Conservation (phyloP, 2,113 vertebrate genomes). For the Zootoca vivipara region DNA sequence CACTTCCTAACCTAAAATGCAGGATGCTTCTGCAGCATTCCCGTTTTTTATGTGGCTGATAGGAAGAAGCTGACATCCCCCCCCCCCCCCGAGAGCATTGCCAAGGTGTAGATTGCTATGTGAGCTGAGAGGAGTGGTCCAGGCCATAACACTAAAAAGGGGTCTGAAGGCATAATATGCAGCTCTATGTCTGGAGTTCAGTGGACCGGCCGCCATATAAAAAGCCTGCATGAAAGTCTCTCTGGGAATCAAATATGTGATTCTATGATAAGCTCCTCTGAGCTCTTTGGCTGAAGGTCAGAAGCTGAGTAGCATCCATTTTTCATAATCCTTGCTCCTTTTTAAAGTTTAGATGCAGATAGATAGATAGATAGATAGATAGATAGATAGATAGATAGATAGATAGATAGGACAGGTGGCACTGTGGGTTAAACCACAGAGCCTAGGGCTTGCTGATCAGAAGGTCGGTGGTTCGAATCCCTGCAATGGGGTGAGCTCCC, state of each 20-base stretch:
- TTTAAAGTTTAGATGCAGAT: neutral
- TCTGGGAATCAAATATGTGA: neutral
- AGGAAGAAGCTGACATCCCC: neutral
- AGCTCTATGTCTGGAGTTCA: neutral
- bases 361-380: too few relatives aligned
- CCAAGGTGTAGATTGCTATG: neutral
- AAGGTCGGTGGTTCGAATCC: too few relatives aligned
- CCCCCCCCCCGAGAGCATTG: neutral
- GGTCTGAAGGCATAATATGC: neutral
- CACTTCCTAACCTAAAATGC: neutral
- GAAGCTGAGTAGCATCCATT: neutral
- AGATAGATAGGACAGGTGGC: too few relatives aligned
- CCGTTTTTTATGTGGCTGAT: neutral
- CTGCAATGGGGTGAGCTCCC: too few relatives aligned
- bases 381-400: too few relatives aligned
- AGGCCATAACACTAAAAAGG: neutral
- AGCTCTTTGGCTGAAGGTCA: neutral
- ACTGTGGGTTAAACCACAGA: too few relatives aligned
- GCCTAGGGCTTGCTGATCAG: too few relatives aligned
- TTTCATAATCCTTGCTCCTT: neutral
- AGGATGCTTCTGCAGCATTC: too few relatives aligned
- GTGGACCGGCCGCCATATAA: neutral
- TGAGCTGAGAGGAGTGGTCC: neutral
- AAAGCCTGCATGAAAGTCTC: neutral
- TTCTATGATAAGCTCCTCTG: neutral